phyloP scores from a whole-genome alignment of 2,797 vertebrate genomes.

The Erpetoichthys calabaricus region DNA sequence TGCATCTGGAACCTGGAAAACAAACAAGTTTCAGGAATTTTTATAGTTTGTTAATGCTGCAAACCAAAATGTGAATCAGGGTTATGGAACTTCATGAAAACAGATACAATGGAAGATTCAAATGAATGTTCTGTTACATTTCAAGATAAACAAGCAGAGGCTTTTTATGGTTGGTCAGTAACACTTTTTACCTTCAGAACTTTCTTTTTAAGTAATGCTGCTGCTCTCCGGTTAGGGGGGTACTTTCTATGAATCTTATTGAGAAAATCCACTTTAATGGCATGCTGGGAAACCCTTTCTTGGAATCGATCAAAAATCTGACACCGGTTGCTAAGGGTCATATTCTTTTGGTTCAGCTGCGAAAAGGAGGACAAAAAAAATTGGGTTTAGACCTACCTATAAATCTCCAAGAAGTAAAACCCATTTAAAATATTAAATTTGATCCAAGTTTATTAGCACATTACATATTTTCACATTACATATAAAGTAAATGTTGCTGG shows the following conservation, averaged over 20 bases:
- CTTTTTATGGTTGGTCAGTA: neutral
- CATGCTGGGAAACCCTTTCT: slow-evolving; percentile 84
- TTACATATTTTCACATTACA: too few species aligned
- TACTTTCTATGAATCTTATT: slow-evolving; percentile 76
- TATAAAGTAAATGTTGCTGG: too few species aligned
- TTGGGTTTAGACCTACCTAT: neutral
- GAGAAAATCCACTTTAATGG: slow-evolving; percentile 85
- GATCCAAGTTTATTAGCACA: too few species aligned
- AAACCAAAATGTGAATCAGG: too few species aligned
- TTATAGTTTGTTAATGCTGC: too few species aligned
- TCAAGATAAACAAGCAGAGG: neutral
- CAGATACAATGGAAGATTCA: too few species aligned
- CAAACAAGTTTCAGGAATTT: neutral
- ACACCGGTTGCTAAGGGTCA: slow-evolving; percentile 83
- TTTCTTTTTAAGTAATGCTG: slow-evolving; percentile 65
- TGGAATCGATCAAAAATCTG: slow-evolving; percentile 91
- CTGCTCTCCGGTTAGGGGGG: slow-evolving; percentile 62
- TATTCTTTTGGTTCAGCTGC: slow-evolving; percentile 79
- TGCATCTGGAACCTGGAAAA: slow-evolving; percentile 78
- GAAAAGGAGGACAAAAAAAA: neutral
- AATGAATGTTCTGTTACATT: too few species aligned
- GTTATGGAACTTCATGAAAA: too few species aligned
- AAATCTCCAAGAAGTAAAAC: too few species aligned
- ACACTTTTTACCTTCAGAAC: slow-evolving; percentile 64
- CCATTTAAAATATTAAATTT: too few species aligned